Base-by-base conservation (phyloP, 2,888 invertebrate genomes). In the Alsophila aescularia region DNA sequence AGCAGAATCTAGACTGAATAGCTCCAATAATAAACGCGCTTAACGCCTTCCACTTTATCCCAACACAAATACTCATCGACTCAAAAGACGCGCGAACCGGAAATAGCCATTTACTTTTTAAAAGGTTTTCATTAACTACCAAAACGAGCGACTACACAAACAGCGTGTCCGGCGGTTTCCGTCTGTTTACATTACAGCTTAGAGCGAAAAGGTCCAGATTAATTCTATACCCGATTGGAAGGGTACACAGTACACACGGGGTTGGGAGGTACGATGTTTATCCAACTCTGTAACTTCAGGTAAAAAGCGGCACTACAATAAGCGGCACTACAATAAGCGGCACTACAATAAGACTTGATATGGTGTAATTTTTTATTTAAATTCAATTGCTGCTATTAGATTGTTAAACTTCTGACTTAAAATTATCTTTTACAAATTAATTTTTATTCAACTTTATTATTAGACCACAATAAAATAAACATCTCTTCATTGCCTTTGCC, bases 161-260 rank as follows among this genome's bases (percentile, higher is more conserved):
- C 62, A 64, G 35, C 54, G 44, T 61, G 63, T 58, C 62, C 62
- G 62, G 45, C 60, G 59, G 68, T 66, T 64, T 61, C 69, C 70
- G 60, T 65, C 69, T 75, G 70, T 78, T 81, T 77, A 74, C 76
- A 62, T 69, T 60, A 61, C 65, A 60, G 73, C 73, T 77, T 66
- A 73, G 49, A 37, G 51, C 44, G 59, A 52, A 66, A 65, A 64
- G 66, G 64, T 58, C 51, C 58, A 64, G 62, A 72, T 68, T 64
- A 60, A 59, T 58, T 50, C 34, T 42, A 45, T 40, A 27, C 56
- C 53, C 60, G 65, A 67, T 68, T 18, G 35, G 18, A 14, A 2
- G 32, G 42, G 29, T 36, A 45, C 62, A 62, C 51, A 63, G 29
- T 36, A 45, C 62, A 62, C 51, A 63, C 49, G 69, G 61, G 69